A percentile compares a stretch with the other conserved stretches of the same genome.
Conservation (phyloP, 2,797 vertebrate species). For the Malacoraja senta region DNA sequence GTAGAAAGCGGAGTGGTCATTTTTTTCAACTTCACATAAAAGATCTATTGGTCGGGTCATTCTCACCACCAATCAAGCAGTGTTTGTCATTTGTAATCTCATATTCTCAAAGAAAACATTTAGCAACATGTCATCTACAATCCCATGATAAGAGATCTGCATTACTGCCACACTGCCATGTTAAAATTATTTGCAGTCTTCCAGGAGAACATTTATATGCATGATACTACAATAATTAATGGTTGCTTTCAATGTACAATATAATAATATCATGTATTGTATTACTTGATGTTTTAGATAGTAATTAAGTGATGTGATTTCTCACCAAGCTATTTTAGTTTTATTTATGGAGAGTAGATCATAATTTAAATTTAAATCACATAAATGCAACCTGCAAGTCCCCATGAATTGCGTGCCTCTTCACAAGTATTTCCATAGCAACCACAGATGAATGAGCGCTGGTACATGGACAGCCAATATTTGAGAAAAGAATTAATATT, state of each 20-base stretch:
- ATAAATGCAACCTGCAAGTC: constrained; percentile 18
- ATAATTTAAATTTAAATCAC: constrained; percentile 32
- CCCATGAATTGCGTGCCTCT: background rate
- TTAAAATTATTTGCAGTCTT: background rate
- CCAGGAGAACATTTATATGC: background rate
- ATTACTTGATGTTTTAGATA: constrained; percentile 25
- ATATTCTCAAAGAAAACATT: background rate
- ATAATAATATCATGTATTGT: constrained; percentile 16
- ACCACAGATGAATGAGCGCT: constrained; percentile 27
- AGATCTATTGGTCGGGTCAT: too few species aligned
- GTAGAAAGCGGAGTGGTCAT: too few species aligned
- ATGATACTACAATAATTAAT: background rate
- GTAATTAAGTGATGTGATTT: constrained; percentile 24
- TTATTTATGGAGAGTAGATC: constrained; percentile 10
- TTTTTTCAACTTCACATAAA: too few species aligned
- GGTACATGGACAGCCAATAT: background rate
- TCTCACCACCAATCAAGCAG: too few species aligned
- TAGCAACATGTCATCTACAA: background rate
- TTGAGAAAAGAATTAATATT: constrained; percentile 1
- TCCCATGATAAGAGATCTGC: background rate
- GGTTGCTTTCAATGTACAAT: constrained; percentile 14
- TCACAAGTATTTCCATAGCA: constrained; percentile 28
- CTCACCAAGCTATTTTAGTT: background rate
- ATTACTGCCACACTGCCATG: background rate
- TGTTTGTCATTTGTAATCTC: background rate